phyloP scores from a whole-genome alignment of 2,113 vertebrate species.

The Nyctereutes procyonoides region DNA sequence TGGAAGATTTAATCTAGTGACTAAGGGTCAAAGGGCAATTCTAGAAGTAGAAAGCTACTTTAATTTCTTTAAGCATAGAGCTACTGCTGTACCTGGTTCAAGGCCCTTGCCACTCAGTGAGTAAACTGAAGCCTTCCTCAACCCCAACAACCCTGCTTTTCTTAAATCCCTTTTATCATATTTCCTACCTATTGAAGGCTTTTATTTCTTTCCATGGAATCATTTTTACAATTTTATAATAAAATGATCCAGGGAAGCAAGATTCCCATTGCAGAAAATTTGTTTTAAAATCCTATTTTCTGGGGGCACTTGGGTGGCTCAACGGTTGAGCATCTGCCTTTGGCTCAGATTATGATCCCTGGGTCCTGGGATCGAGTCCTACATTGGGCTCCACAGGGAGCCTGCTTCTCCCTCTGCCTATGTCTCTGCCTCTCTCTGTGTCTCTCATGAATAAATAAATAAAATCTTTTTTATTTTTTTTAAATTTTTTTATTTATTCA shows the following conservation, averaged over 20 bases:
- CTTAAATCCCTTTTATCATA: neutral
- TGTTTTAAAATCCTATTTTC: neutral
- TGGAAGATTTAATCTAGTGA: neutral
- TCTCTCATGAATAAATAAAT: too few relatives aligned
- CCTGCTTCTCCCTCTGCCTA: too few relatives aligned
- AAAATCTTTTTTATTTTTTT: too few relatives aligned
- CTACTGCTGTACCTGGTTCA: neutral
- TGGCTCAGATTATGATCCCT: too few relatives aligned
- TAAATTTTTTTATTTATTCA: too few relatives aligned
- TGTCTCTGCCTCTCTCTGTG: too few relatives aligned
- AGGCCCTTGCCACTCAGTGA: neutral
- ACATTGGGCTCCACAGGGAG: too few relatives aligned
- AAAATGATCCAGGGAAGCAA: neutral
- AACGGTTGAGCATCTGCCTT: too few relatives aligned
- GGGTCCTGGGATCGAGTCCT: too few relatives aligned
- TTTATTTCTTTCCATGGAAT: neutral
- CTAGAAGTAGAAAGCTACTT: neutral
- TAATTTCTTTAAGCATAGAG: neutral
- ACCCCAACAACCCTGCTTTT: neutral
- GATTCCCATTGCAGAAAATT: neutral
- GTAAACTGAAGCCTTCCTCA: rapidly evolving
- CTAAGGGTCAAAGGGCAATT: neutral
- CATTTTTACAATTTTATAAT: neutral
- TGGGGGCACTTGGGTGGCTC: too few relatives aligned
- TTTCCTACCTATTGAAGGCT: neutral